A percentile compares a stretch with the other conserved stretches of the same genome.
Evolutionary conservation across 1,140 invertebrate species (phyloP).

Genomic region (Lepidurus packardi): DNA sequence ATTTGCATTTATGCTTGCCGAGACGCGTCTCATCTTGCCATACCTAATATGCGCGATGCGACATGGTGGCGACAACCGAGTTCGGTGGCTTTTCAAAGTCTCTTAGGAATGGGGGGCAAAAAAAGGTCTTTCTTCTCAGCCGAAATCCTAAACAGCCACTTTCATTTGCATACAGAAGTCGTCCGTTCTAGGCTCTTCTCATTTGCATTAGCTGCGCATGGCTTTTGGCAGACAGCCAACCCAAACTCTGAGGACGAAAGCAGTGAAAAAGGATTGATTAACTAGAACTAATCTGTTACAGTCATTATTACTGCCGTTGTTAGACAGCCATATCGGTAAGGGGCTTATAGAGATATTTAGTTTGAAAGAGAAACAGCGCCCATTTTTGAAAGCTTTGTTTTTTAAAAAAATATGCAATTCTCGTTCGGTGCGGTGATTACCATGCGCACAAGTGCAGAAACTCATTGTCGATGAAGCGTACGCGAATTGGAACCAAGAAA

Average conservation of each 20-base stretch:
- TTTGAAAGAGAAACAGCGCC: background rate
- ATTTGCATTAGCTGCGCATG: constrained; percentile 1
- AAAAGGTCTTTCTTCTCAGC: constrained; percentile 13
- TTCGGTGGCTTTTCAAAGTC: background rate
- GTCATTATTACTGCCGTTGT: background rate
- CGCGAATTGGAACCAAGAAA: background rate
- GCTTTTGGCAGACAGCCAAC: constrained; percentile 3
- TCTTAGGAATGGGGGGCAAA: background rate
- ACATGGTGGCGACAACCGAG: constrained; percentile 5
- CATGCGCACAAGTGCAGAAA: constrained; percentile 3
- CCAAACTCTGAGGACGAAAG: background rate
- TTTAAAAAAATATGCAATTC: background rate
- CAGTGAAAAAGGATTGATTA: background rate
- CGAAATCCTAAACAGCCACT: constrained; percentile 13
- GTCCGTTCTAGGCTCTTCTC: constrained; percentile 7
- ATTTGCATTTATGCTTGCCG: background rate
- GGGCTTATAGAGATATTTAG: background rate
- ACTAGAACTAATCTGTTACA: background rate
- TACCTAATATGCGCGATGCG: constrained; percentile 16
- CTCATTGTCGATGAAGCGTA: background rate
- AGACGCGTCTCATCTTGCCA: background rate
- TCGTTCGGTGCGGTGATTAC: background rate
- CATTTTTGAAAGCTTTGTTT: too few relatives aligned
- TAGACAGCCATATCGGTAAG: background rate
- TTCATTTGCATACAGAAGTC: constrained; percentile 13